Base-by-base conservation (phyloP, 2,888 invertebrate genomes). In the Hecatera dysodea region DNA sequence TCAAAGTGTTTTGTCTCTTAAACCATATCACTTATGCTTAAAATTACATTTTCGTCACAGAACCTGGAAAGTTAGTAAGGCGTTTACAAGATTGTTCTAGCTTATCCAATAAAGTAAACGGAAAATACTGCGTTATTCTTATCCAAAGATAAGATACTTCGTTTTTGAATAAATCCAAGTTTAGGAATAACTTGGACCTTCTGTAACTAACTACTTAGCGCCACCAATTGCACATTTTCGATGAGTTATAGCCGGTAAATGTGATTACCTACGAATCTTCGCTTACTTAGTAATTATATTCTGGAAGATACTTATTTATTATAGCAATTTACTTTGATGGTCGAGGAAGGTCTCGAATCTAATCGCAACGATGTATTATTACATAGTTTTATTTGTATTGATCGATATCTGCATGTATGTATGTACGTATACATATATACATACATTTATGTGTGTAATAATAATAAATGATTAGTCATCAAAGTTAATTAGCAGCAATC, bases 181-280 rank as follows among this genome's bases (percentile, higher is more conserved):
- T 36, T 29, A n/a, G 50, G n/a, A 36, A 39, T 22, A 22, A 64
- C n/a, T 75, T 50, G 22, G 11, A 66, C 44, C 52, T 71, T 66
- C 75, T 66, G 52, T 11, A 33, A 7, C 12, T 2, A 27, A 24
- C 7, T 27, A 2, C 42, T 52, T 22, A 3, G 44, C 17, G 36
- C 11, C 33, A 48, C 6, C 15, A 27, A 33, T 39, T 55, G 29
- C 72, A 55, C 67, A 48, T 76, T 68, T 19, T 6, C 15, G 48
- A 42, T 69, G 48, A 69, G 48, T 76, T 55, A 48, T 56, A 36
- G 46, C 39, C 48, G 17, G 24, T 48, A 42, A 67, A 48, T 68
- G 48, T 56, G n/a, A 48, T 42, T 56, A 69, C 56, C 48, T 48
- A 27, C 9, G 42, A 48, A 50, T 42, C 15, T 17, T 19, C 42